phyloP scores from a whole-genome alignment of 1,140 invertebrate genomes.

The Helicoverpa armigera region DNA sequence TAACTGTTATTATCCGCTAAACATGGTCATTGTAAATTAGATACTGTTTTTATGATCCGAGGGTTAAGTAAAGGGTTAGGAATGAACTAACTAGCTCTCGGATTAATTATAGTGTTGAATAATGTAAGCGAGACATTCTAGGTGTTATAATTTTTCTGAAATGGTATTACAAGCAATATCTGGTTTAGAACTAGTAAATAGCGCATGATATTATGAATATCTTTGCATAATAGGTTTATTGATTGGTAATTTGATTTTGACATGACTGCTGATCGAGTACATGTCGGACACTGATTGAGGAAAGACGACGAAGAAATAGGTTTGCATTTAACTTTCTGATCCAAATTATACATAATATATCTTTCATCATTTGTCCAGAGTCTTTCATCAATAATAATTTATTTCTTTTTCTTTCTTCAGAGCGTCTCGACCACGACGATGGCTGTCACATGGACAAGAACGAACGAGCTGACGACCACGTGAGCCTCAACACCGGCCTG shows the following conservation, averaged over 20 bases:
- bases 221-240: background rate
- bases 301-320: too few species aligned
- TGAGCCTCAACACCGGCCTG: conserved; percentile 89
- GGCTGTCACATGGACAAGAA: conserved; percentile 77
- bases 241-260: background rate
- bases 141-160: conserved; percentile 29
- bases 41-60: conserved; percentile 32
- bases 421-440: conserved; percentile 84
- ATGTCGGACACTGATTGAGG: too few species aligned
- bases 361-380: background rate
- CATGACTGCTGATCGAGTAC: too few species aligned
- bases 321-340: too few species aligned
- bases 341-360: background rate
- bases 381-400: background rate
- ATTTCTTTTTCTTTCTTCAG: conserved; percentile 65
- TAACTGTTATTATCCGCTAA: conserved; percentile 32
- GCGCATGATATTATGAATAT: conserved; percentile 14
- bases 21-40: conserved; percentile 43
- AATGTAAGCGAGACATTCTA: conserved; percentile 5
- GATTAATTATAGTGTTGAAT: conserved; percentile 24
- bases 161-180: conserved; percentile 42
- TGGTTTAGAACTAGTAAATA: conserved; percentile 6
- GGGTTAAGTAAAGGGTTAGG: conserved; percentile 20
- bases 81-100: conserved; percentile 3
- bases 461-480: conserved; percentile 88